Evolutionary conservation across 1,140 invertebrate species (phyloP).

Genomic region (Bradysia coprophila): DNA sequence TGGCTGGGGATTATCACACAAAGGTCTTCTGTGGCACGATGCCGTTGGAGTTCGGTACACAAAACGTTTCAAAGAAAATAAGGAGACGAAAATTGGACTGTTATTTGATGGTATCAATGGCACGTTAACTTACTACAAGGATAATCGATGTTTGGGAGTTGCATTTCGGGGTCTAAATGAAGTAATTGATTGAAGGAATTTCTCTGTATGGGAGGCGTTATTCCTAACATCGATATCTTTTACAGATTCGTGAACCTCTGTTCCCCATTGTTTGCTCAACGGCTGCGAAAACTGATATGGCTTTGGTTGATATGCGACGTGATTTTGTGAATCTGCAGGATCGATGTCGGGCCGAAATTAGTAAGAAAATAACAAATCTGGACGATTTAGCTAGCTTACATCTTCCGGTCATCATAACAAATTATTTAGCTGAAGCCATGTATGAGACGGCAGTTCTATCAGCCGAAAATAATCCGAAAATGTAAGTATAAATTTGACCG

Average conservation of each 20-base stretch:
- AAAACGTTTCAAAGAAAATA: slow-evolving; percentile 48
- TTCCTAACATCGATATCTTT: background rate
- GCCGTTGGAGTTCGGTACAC: slow-evolving; percentile 39
- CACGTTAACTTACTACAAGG: slow-evolving; percentile 54
- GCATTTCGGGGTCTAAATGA: slow-evolving; percentile 33
- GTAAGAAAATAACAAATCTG: slow-evolving; percentile 23
- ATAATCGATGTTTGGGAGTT: slow-evolving; percentile 39
- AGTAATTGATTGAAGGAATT: too few relatives aligned
- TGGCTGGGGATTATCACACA: slow-evolving; percentile 56
- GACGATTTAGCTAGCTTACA: slow-evolving; percentile 26
- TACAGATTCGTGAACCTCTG: slow-evolving; percentile 30
- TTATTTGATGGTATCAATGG: slow-evolving; percentile 48
- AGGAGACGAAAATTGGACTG: slow-evolving; percentile 41
- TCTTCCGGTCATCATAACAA: slow-evolving; percentile 25
- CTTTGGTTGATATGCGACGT: slow-evolving; percentile 30
- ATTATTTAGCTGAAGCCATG: slow-evolving; percentile 28
- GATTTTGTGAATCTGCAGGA: slow-evolving; percentile 50
- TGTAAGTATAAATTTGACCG: too few relatives aligned
- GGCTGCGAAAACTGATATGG: slow-evolving; percentile 58
- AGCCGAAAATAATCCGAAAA: slow-evolving; percentile 22
- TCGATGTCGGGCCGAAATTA: slow-evolving; percentile 33
- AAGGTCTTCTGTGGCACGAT: slow-evolving; percentile 49
- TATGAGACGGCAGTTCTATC: slow-evolving; percentile 15
- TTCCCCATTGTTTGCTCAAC: slow-evolving; percentile 55
- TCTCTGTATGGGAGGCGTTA: slow-evolving; percentile 6